These are phyloP conservation scores for Drosophila sp. DNA, from an alignment of 1,140 invertebrate genomes.

Conservation along the genomic window DNA sequence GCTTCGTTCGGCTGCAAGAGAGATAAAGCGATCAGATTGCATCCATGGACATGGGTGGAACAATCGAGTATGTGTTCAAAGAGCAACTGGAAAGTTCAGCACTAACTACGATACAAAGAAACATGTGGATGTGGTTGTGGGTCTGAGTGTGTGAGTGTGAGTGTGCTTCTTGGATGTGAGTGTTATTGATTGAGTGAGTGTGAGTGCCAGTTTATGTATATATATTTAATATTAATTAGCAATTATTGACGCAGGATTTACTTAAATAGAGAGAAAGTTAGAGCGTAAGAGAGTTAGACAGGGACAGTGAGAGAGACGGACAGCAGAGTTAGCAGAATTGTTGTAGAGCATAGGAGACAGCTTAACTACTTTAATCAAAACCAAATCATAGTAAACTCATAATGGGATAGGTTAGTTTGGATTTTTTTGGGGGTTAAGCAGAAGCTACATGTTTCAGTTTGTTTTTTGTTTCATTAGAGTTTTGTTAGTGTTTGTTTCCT, in stretches of 20 bases:
- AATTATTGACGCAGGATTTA: conserved; percentile 52
- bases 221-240: conserved; percentile 22
- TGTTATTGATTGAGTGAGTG: conserved; percentile 18
- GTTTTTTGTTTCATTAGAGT: conserved; percentile 43
- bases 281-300: conserved; percentile 10
- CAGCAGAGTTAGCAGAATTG: background rate
- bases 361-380: conserved; percentile 51
- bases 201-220: conserved; percentile 47
- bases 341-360: conserved; percentile 43
- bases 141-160: conserved; percentile 28
- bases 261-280: conserved; percentile 33
- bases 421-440: conserved; percentile 40
- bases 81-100: conserved; percentile 76
- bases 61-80: conserved; percentile 61
- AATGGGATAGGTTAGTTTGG: background rate
- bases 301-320: conserved; percentile 26
- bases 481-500: conserved; percentile 34
- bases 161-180: conserved; percentile 17
- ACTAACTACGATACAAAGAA: conserved; percentile 81
- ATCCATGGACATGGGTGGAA: background rate
- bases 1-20: conserved; percentile 83
- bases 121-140: conserved; percentile 54
- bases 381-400: conserved; percentile 38
- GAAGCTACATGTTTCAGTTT: conserved; percentile 40
- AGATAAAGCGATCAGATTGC: conserved; percentile 44